phyloP scores from a whole-genome alignment of 2,113 vertebrate species.

The Campylomormyrus numenius region DNA sequence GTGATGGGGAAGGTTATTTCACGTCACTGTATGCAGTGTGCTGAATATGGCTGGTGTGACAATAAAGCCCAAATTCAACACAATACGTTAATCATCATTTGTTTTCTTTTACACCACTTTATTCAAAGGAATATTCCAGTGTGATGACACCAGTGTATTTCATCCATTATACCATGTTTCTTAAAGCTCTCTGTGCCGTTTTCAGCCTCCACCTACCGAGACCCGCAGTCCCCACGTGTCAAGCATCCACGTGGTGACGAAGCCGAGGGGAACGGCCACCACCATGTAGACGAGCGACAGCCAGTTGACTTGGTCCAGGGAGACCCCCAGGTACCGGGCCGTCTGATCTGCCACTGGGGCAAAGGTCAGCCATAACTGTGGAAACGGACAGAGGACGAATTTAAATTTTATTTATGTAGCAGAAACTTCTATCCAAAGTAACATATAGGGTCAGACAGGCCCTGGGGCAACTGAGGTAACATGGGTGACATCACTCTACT shows the following conservation, averaged over 20 bases:
- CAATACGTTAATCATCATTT: neutral
- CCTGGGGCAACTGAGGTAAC: neutral
- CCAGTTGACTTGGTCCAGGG: constrained; percentile 72
- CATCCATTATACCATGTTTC: neutral
- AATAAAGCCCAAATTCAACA: neutral
- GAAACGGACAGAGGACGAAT: neutral
- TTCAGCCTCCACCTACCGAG: constrained; percentile 51
- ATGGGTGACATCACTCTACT: neutral
- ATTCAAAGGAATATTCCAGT: neutral
- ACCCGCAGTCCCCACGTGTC: constrained; percentile 75
- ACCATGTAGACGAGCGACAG: constrained; percentile 78
- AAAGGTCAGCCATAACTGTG: constrained; percentile 85
- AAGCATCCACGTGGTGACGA: constrained; percentile 80
- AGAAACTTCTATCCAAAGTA: neutral
- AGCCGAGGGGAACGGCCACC: constrained; percentile 72
- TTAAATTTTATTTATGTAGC: neutral
- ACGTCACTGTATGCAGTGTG: neutral
- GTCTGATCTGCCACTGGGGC: constrained; percentile 79
- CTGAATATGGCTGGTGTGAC: neutral
- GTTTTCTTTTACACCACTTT: neutral
- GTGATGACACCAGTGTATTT: neutral
- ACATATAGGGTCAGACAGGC: neutral
- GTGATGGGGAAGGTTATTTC: neutral
- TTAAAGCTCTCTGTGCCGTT: neutral
- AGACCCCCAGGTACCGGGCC: constrained; percentile 58